Conservation (phyloP, 1,140 invertebrate species). For the Drosophila paulistorum region DNA sequence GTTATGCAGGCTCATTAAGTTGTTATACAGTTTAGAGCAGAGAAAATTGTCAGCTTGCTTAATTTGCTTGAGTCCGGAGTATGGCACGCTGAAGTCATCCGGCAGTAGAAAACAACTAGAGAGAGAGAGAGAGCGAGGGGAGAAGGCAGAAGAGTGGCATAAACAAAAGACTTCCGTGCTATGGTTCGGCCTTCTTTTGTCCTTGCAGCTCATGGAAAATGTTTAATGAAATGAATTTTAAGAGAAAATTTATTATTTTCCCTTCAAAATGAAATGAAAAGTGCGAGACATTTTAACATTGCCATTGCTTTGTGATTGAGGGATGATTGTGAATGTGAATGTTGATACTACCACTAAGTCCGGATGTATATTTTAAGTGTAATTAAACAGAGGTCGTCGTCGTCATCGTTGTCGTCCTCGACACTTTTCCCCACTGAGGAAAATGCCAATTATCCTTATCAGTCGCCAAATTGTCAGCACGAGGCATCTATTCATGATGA, state of each 20-base stretch:
- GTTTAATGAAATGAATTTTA: constrained; percentile 80
- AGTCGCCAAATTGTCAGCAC: constrained; percentile 24
- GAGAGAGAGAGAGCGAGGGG: not conserved
- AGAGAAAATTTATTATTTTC: constrained; percentile 74
- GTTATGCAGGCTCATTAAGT: constrained; percentile 81
- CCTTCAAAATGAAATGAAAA: constrained; percentile 72
- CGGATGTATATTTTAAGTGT: constrained; percentile 60
- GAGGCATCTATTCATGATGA: constrained; percentile 27
- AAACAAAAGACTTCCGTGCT: constrained; percentile 77
- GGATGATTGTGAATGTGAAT: constrained; percentile 7
- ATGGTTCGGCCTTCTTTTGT: constrained; percentile 35
- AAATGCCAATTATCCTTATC: constrained; percentile 43
- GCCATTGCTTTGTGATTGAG: constrained; percentile 46
- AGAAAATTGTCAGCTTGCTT: constrained; percentile 80
- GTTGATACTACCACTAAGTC: constrained; percentile 4
- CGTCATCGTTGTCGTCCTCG: not conserved
- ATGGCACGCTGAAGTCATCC: not conserved
- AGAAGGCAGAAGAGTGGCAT: constrained; percentile 33
- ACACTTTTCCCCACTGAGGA: constrained; percentile 17
- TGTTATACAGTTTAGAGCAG: constrained; percentile 80
- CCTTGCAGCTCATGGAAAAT: constrained; percentile 59
- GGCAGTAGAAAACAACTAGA: not conserved
- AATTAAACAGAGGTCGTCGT: constrained; percentile 55
- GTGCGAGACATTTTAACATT: constrained; percentile 37
- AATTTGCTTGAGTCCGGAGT: constrained; percentile 62